These are phyloP conservation scores for Catalaphyllia jardinei DNA, from an alignment of 64 coral and sea anemone species.

Conservation along the genomic window DNA sequence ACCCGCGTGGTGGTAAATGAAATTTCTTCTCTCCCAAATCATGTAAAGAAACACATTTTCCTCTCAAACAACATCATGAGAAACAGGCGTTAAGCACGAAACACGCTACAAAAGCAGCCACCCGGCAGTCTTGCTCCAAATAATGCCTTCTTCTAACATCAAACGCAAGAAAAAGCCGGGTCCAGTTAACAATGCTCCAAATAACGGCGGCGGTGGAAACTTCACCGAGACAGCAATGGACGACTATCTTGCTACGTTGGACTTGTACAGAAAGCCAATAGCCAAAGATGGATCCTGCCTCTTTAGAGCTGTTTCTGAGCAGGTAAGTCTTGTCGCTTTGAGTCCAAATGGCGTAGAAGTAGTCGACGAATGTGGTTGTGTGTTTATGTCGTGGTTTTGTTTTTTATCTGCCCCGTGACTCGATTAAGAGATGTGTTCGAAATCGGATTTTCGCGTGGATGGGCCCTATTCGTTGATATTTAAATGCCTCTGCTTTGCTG, in stretches of 20 bases:
- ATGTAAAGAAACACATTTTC: constrained; percentile 45
- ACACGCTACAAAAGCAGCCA: constrained; percentile 11
- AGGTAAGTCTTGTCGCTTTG: constrained; percentile 52
- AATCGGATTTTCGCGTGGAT: not conserved
- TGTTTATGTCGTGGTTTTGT: not conserved
- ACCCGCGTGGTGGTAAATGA: constrained; percentile 45
- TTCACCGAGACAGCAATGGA: constrained; percentile 95
- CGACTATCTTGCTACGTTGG: constrained; percentile 60
- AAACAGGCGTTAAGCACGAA: constrained; percentile 6
- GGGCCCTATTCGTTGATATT: not conserved
- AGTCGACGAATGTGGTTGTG: not conserved
- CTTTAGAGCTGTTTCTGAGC: constrained; percentile 98
- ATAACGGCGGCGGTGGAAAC: constrained; percentile 56
- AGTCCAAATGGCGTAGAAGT: not conserved
- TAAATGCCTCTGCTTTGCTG: not conserved
- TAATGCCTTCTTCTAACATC: constrained; percentile 40
- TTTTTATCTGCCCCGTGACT: not conserved
- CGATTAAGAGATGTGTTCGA: not conserved
- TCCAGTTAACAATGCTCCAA: constrained; percentile 14
- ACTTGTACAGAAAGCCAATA: constrained; percentile 90
- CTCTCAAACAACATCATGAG: constrained; percentile 38
- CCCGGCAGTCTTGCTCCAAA: constrained; percentile 23
- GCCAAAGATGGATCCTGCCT: constrained; percentile 99
- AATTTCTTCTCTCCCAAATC: constrained; percentile 21
- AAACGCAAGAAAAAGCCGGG: constrained; percentile 69